A percentile compares a stretch with the other conserved stretches of the same genome.
These are phyloP conservation scores for Meloidogyne floridensis DNA, from an alignment of 1,140 invertebrate species.

Conservation along the genomic window DNA sequence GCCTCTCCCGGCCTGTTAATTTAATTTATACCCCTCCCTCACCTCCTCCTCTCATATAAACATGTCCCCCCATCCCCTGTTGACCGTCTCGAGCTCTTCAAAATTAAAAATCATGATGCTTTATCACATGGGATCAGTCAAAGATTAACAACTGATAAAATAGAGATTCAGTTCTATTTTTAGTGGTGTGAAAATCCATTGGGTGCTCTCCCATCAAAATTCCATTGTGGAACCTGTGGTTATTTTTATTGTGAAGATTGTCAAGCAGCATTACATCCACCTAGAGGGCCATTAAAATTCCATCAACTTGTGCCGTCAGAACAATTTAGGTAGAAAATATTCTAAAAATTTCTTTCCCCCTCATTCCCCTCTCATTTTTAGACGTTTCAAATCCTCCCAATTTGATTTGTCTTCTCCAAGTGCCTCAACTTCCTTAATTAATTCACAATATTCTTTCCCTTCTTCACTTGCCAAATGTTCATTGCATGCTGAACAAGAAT, in stretches of 20 bases:
- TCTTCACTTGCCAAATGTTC: constrained; percentile 69
- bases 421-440: background rate
- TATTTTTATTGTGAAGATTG: constrained; percentile 90
- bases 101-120: background rate
- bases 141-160: background rate
- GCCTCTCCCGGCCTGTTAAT: too few relatives aligned
- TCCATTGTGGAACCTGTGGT: constrained; percentile 91
- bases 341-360: background rate
- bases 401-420: background rate
- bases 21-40: background rate
- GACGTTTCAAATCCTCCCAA: background rate
- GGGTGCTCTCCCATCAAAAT: constrained; percentile 25
- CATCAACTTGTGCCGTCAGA: constrained; percentile 76
- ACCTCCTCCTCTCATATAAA: background rate
- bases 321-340: background rate
- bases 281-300: constrained; percentile 84
- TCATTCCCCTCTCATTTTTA: background rate
- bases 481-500: constrained; percentile 79
- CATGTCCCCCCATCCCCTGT: too few relatives aligned
- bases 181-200: constrained; percentile 37
- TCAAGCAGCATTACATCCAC: constrained; percentile 86
- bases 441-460: background rate
- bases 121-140: background rate
- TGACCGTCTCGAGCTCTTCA: constrained; percentile 72
- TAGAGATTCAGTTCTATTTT: constrained; percentile 10